These are phyloP conservation scores for Drosophila lacertosa DNA, from an alignment of 1,140 invertebrate genomes.

Conservation along the genomic window DNA sequence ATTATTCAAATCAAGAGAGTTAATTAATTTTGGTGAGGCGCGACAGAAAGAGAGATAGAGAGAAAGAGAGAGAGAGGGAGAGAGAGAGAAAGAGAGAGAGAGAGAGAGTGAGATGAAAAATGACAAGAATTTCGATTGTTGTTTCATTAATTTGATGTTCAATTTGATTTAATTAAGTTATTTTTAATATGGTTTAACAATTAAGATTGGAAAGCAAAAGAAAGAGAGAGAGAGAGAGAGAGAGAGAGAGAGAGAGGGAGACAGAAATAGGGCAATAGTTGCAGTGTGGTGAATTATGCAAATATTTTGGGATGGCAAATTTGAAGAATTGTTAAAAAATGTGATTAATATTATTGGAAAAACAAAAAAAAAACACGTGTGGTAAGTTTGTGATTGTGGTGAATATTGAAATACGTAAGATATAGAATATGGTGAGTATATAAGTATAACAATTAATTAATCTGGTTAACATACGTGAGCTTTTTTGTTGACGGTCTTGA, in stretches of 20 bases:
- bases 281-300: slow-evolving; percentile 39
- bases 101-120: slow-evolving; percentile 62
- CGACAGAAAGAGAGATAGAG: not conserved
- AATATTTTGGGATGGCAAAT: not conserved
- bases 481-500: too few species aligned
- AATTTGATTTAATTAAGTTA: slow-evolving; percentile 14
- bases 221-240: slow-evolving; percentile 10
- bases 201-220: slow-evolving; percentile 9
- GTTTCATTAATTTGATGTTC: slow-evolving; percentile 48
- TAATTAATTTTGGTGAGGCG: slow-evolving; percentile 16
- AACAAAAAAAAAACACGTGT: not conserved
- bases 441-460: too few species aligned
- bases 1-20: slow-evolving; percentile 17
- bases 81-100: slow-evolving; percentile 19
- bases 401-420: not conserved
- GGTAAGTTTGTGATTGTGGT: not conserved
- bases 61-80: not conserved
- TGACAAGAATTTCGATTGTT: slow-evolving; percentile 64
- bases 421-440: not conserved
- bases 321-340: not conserved
- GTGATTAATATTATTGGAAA: not conserved
- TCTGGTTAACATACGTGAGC: too few species aligned
- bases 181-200: slow-evolving; percentile 14
- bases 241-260: slow-evolving; percentile 25
- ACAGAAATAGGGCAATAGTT: slow-evolving; percentile 13